Base-by-base conservation (phyloP, 2,888 invertebrate species). In the Andrena bicolor region DNA sequence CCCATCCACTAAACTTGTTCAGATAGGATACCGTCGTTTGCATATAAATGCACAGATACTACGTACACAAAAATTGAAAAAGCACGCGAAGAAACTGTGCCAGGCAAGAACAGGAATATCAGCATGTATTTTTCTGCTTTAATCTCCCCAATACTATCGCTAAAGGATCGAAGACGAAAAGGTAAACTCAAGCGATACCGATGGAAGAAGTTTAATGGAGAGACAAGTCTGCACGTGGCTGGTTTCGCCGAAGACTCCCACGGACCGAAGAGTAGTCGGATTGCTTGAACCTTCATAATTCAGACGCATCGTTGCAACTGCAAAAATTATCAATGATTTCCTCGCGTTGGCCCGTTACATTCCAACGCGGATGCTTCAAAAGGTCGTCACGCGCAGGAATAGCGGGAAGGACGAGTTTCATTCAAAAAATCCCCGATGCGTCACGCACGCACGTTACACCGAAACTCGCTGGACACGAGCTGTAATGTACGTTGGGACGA, bases 271-370 rank as follows among this genome's bases (percentile, higher is more conserved):
- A 30, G 53, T 49, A 76, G 28, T 41, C 35, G 48, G 56, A 60
- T 48, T 58, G 30, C 48, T 35, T 10, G 23, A n/a, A 41, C 32
- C 41, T 81, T 70, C 74, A 56, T 81, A 73, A 80, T 80, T 81
- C 82, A 81, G 56, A 16, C 32, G 56, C 53, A 61, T 26, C 53
- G 68, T 60, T 51, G 20, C 35, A 51, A 20, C 53, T n/a, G 58
- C 53, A 80, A 83, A 81, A 81, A 79, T 70, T 56, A 79, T 79
- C 71, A 69, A 69, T 72, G 80, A 84, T 80, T 86, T 88, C 78
- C 81, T 71, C 74, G 79, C 76, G 72, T 35, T 65, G 63, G 61
- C 13, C 81, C 88, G 81, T 87, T 87, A 88, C 81, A 87, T 88
- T 83, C 86, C 84, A 51, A 70, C 66, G 75, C 66, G 86, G 75